These are phyloP conservation scores for Brachionus asplanchnoidis DNA, from an alignment of 1,140 invertebrate genomes.

Conservation along the genomic window DNA sequence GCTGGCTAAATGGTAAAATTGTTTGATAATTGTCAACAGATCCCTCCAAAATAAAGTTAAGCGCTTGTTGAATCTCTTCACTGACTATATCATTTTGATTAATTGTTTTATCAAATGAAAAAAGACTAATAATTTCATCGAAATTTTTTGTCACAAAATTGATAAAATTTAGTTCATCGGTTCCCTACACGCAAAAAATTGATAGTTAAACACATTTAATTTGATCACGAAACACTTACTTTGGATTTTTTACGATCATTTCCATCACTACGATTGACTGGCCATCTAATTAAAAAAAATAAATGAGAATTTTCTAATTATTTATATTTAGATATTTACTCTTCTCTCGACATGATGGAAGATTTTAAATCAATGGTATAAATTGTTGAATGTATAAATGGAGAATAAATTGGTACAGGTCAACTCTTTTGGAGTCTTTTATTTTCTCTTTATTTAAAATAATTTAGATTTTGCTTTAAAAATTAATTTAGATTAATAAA, in stretches of 20 bases:
- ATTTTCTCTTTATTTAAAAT: slow-evolving; percentile 7
- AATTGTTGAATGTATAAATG: slow-evolving; percentile 39
- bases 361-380: slow-evolving; percentile 36
- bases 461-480: neutral
- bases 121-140: slow-evolving; percentile 34
- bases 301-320: neutral
- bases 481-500: neutral
- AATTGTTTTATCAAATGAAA: slow-evolving; percentile 24
- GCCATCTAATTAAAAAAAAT: slow-evolving; percentile 9
- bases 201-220: neutral
- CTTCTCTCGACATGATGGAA: slow-evolving; percentile 36
- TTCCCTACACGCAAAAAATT: slow-evolving; percentile 10
- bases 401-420: slow-evolving; percentile 32
- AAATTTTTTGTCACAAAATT: slow-evolving; percentile 35
- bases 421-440: slow-evolving; percentile 24
- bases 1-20: slow-evolving; percentile 20
- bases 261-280: slow-evolving; percentile 33
- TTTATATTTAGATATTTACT: neutral
- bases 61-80: slow-evolving; percentile 30
- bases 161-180: slow-evolving; percentile 28
- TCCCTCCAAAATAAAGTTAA: slow-evolving; percentile 32
- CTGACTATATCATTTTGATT: slow-evolving; percentile 32
- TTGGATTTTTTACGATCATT: slow-evolving; percentile 13
- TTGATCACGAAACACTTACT: neutral
- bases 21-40: slow-evolving; percentile 32